Base-by-base conservation (phyloP, 2,888 invertebrate species). In the Pasiphila rectangulata region DNA sequence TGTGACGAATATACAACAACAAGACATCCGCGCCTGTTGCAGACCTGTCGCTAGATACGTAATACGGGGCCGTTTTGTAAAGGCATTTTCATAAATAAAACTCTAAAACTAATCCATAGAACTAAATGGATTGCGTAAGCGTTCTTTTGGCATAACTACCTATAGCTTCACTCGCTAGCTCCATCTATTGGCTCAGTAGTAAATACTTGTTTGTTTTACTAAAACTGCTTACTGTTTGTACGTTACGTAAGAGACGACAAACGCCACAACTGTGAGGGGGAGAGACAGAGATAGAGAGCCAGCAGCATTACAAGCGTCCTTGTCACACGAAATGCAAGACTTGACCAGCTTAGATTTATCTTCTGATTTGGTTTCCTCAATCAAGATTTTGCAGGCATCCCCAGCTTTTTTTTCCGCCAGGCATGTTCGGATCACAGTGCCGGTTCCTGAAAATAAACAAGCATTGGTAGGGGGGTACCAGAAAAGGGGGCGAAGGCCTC, bases 221-320 rank as follows among this genome's bases (percentile, higher is more conserved):
- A 24, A 27, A 27, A 27, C n/a, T 1, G n/a, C n/a, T 38, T 45
- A 50, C 41, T 85, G 83, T 52, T 84, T 83, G 64, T 69, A 77
- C 56, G 73, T 64, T 7, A 85, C 52, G 61, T 80, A 84, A 2
- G 83, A 71, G 25, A 75, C 72, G 20, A 82, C 24, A 5, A 81
- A 66, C 1, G 83, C 74, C 21, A 81, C 34, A 23, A 73, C 54
- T 5, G 81, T 79, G 3, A 88, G 65, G 6, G 86, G 82, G 40
- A 83, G 52, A 3, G 86, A 84, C 45, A 78, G 69, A 4, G 71
- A 57, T 15, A 78, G 54, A n/a, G 83, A 66, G 5, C 75, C 75
- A 41, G 84, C 84, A 16, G 78, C 79, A 57, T 91, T 91, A 75
- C 91, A 91, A 42, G 72, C 79, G 47, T 91, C 90, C 49, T 78